These are phyloP conservation scores for Smittia sp. DNA, from an alignment of 2,888 invertebrate genomes.

Conservation along the genomic window DNA sequence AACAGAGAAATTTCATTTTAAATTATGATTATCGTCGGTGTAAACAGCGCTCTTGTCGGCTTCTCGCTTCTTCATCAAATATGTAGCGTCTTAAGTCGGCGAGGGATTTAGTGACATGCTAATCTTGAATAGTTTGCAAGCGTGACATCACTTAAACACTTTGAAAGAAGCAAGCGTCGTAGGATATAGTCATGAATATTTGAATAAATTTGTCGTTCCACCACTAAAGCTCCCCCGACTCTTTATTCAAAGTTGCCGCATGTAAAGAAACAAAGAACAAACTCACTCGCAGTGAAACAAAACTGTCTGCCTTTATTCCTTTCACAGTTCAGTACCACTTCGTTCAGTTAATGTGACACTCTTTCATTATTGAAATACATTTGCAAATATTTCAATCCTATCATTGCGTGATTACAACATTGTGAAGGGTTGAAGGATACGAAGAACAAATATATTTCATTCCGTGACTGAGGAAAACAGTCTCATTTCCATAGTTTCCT, in stretches of 20 bases:
- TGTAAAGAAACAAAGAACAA: neutral
- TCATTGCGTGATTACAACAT: neutral
- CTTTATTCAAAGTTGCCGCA: neutral
- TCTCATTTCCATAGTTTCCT: neutral
- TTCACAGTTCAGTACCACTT: neutral
- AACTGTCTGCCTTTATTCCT: neutral
- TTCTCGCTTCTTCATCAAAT: neutral
- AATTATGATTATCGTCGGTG: conserved; percentile 17
- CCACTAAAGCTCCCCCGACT: neutral
- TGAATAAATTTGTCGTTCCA: conserved; percentile 36
- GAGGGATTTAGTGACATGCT: neutral
- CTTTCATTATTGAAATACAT: conserved; percentile 10
- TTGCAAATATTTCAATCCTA: conserved; percentile 3
- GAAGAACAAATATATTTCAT: neutral
- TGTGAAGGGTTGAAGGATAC: neutral
- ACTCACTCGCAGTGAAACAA: neutral
- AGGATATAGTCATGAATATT: conserved; percentile 32
- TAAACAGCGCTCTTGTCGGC: neutral
- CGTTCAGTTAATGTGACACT: neutral
- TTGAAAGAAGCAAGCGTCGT: neutral
- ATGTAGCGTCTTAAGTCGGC: neutral
- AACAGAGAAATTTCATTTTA: conserved; percentile 12
- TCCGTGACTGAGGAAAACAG: neutral
- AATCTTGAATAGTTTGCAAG: neutral
- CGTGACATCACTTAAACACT: conserved; percentile 19